Base-by-base conservation (phyloP, 2,888 invertebrate species). In the Nesidiocoris tenuis region DNA sequence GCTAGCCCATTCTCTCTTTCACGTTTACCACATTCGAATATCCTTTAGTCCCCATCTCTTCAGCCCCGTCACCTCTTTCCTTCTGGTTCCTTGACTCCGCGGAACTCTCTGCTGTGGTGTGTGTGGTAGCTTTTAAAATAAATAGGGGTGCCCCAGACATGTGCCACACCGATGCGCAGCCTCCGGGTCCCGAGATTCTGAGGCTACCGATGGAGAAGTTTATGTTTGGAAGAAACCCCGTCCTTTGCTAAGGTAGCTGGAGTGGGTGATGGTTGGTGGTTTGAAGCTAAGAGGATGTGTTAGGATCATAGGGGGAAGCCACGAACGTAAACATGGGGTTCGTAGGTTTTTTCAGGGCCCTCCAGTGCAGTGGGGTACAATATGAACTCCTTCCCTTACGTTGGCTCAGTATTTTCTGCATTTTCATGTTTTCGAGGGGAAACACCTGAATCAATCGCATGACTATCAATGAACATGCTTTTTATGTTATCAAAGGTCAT, bases 111-210 rank as follows among this genome's bases (percentile, higher is more conserved):
- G 39, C 39, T 39, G 39, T 39, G 39, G 39, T 39, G 39, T 39
- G 39, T 21, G 72, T 61, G 63, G 21, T 39, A 63, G 72, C 72
- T 63, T 72, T 63, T 63, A 72, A 72, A 72, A 72, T 72, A 72
- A 72, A 72, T 61, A 72, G 72, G 72, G 63, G 61, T 64, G 70
- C 63, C 55, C 72, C 72, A 39, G 64, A 72, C 72, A 72, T 72
- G 72, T 72, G 72, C 64, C 56, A n/a, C n/a, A 39, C 39, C 39
- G 39, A 12, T 12, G 39, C 12, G 12, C 39, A 3, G 39, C 39
- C 39, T 39, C 39, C 12, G 39, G 5, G 39, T 3, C 39, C 39
- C 39, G 5, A 39, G 39, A 39, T 63, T 71, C 63, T 55, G 64
- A 64, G 56, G 54, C 72, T 22, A n/a, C 17, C 7, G 59, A 59